Evolutionary conservation across 2,888 invertebrate genomes (phyloP), one percentile per base, ranked within the genome.

Genomic region (Mimumesa dahlbomi): DNA sequence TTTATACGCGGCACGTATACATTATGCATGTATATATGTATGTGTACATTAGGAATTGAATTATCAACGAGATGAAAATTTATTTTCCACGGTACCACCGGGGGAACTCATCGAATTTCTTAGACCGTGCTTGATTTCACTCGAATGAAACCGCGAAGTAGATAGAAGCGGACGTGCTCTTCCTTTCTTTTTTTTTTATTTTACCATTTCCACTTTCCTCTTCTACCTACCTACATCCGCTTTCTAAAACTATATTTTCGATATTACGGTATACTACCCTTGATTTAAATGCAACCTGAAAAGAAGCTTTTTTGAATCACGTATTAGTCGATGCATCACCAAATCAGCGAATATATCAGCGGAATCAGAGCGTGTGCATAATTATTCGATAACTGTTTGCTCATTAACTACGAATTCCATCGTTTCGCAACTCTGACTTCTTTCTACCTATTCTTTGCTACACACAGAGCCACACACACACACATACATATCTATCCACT

Each of bases 331-430:
- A n/a, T n/a, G n/a, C n/a, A n/a, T n/a, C n/a, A n/a, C n/a, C n/a
- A n/a, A n/a, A n/a, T n/a, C n/a, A n/a, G n/a, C n/a, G n/a, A n/a
- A n/a, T n/a, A n/a, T n/a, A n/a, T n/a, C n/a, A n/a, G n/a, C n/a
- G n/a, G n/a, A n/a, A n/a, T n/a, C n/a, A n/a, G 7, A 25, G 19
- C 36, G 38, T n/a, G 25, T 9, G 36, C 22, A 57, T 50, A 57
- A 68, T 50, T 50, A 52, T 16, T 46, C 40, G 31, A 34, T 57
- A 67, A 56, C 45, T 67, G 52, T 68, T 58, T 68, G 56, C 68
- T 68, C 67, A 42, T 68, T 68, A 57, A 58, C 11, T 48, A 68
- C 31, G 19, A 58, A 48, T 57, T 66, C 40, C 57, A n/a, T 40
- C 38, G 16, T 34, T 34, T 65, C 49, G 29, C 25, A 11, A 2